Conservation (phyloP, 2,113 vertebrate species). For the Dasyprocta punctata region DNA sequence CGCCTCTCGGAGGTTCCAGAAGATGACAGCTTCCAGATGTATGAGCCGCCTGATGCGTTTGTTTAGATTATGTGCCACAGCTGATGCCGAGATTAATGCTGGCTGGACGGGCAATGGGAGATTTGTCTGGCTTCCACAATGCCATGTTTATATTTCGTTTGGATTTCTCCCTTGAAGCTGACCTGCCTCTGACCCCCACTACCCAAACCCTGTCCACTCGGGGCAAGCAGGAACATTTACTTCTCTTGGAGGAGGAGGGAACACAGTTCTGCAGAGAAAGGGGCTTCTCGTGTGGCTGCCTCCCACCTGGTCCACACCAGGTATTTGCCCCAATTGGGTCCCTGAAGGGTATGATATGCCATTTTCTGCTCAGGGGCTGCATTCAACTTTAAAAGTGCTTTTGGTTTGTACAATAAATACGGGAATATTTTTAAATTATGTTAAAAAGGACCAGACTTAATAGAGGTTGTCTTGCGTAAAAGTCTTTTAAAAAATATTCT, state of each 20-base stretch:
- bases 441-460: conserved; percentile 20
- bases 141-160: conserved; percentile 89
- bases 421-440: conserved; percentile 28
- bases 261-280: conserved; percentile 46
- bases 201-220: conserved; percentile 80
- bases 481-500: neutral
- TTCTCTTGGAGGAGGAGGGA: neutral
- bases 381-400: neutral
- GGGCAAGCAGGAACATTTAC: conserved; percentile 75
- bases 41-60: conserved; percentile 90
- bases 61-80: conserved; percentile 95
- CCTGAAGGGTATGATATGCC: neutral
- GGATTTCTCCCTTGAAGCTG: conserved; percentile 90
- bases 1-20: conserved; percentile 87
- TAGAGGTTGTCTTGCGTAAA: conserved; percentile 18
- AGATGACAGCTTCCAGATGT: conserved; percentile 96
- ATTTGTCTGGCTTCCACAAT: conserved; percentile 88
- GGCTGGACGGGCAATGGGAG: conserved; percentile 91
- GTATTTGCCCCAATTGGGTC: neutral
- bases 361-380: neutral
- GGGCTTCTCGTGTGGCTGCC: neutral
- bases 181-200: conserved; percentile 87
- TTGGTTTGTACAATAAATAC: conserved; percentile 4
- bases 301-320: neutral
- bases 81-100: conserved; percentile 96